phyloP scores from a whole-genome alignment of 1,140 invertebrate genomes.

The Bombus breviceps region DNA sequence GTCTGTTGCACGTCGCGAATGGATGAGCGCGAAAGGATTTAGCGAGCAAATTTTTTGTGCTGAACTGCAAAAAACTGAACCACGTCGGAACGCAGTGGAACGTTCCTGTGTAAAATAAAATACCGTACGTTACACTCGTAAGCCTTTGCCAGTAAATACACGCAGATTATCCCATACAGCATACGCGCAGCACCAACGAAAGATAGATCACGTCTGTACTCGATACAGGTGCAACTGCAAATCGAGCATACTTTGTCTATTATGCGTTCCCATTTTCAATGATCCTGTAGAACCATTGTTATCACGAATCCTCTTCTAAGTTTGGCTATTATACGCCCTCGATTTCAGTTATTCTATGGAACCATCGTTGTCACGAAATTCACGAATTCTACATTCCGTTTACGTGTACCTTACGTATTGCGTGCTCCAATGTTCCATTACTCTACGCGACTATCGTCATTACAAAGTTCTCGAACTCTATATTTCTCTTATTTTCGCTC shows the following conservation, averaged over 20 bases:
- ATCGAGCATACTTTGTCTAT: slow-evolving; percentile 26
- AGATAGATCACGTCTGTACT: slow-evolving; percentile 51
- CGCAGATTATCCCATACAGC: slow-evolving; percentile 55
- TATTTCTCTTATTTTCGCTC: background rate
- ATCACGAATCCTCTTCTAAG: background rate
- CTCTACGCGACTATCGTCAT: background rate
- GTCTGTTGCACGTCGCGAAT: slow-evolving; percentile 37
- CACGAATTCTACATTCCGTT: background rate
- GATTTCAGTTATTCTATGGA: background rate
- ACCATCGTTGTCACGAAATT: background rate
- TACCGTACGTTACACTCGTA: slow-evolving; percentile 80
- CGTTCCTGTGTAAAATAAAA: slow-evolving; percentile 80
- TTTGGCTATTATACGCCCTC: background rate
- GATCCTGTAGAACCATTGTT: background rate
- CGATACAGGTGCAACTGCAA: background rate
- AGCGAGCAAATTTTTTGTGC: slow-evolving; percentile 66
- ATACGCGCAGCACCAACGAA: slow-evolving; percentile 40
- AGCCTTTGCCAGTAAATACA: slow-evolving; percentile 69
- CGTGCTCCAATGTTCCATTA: background rate
- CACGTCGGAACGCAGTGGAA: slow-evolving; percentile 64
- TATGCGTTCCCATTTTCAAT: background rate
- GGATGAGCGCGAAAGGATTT: slow-evolving; percentile 63
- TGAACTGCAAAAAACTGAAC: slow-evolving; percentile 58
- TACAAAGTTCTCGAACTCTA: background rate
- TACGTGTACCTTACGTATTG: background rate